These are phyloP conservation scores for Eilema griseolum DNA, from an alignment of 2,888 invertebrate species.

Conservation along the genomic window DNA sequence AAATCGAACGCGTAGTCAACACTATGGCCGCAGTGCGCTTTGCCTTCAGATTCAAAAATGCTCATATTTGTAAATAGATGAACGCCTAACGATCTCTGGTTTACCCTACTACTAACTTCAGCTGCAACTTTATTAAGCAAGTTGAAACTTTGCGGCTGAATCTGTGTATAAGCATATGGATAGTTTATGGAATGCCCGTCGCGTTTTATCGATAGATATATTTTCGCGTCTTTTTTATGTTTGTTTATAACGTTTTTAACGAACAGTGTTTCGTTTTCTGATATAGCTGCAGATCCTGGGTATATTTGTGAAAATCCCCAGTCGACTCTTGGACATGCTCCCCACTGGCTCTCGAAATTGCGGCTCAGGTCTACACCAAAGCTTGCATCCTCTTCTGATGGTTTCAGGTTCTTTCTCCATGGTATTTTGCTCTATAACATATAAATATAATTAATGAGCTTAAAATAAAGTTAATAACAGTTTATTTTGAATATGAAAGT, in stretches of 20 bases:
- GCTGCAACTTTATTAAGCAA: constrained; percentile 58
- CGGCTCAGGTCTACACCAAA: constrained; percentile 74
- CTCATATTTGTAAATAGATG: constrained; percentile 67
- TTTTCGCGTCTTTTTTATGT: constrained; percentile 80
- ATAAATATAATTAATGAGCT: not conserved
- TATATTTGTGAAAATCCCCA: constrained; percentile 72
- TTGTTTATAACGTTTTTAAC: constrained; percentile 85
- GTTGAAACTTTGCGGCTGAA: constrained; percentile 27
- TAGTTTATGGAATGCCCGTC: constrained; percentile 89
- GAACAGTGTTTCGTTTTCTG: constrained; percentile 89
- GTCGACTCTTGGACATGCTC: constrained; percentile 53
- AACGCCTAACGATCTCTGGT: constrained; percentile 66
- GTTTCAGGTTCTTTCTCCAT: constrained; percentile 73
- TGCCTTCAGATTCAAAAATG: constrained; percentile 65
- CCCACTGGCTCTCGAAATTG: constrained; percentile 75
- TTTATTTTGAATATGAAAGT: not conserved
- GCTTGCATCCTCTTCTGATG: constrained; percentile 51
- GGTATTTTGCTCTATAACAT: constrained; percentile 48
- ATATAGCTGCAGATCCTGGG: constrained; percentile 86
- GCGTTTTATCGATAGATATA: constrained; percentile 91
- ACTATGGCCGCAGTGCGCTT: constrained; percentile 73
- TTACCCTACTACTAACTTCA: constrained; percentile 67
- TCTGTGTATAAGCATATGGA: constrained; percentile 87
- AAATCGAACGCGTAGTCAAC: constrained; percentile 71
- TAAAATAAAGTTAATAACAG: not conserved